Conservation (phyloP, 2,888 invertebrate genomes). For the Masnerella sp. region DNA sequence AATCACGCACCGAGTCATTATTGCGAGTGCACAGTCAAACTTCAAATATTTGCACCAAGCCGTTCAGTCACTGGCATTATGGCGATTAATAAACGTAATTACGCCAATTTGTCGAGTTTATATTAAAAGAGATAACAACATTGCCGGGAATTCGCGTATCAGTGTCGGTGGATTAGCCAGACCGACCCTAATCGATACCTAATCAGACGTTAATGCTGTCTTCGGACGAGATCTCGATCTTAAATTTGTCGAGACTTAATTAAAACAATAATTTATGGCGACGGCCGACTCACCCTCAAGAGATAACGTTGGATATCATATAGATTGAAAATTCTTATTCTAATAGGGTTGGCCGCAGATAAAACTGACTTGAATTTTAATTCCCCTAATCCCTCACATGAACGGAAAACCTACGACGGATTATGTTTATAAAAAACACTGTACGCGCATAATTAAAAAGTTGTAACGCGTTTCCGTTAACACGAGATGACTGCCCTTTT, state of each 20-base stretch:
- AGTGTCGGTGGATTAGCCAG: slow-evolving; percentile 6
- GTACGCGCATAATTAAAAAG: slow-evolving; percentile 7
- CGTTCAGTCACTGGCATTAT: no score
- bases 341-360: slow-evolving; percentile 28
- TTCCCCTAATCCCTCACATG: background rate
- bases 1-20: no score
- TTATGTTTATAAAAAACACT: slow-evolving; percentile 22
- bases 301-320: slow-evolving; percentile 11
- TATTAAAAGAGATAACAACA: background rate
- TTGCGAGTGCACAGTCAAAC: no score
- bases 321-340: slow-evolving; percentile 33
- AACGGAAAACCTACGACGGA: slow-evolving; percentile 8
- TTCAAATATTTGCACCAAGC: no score
- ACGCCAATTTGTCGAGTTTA: no score
- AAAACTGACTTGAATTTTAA: slow-evolving; percentile 38
- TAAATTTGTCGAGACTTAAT: slow-evolving; percentile 48
- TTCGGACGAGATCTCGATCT: slow-evolving; percentile 38
- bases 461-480: slow-evolving; percentile 7
- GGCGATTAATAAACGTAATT: no score
- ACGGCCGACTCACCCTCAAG: slow-evolving; percentile 6
- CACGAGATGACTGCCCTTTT: slow-evolving; percentile 7
- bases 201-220: slow-evolving; percentile 30
- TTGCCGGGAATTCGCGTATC: slow-evolving; percentile 22
- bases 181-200: slow-evolving; percentile 27
- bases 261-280: slow-evolving; percentile 44